Conservation (phyloP, 2,888 invertebrate genomes). For the Spialia ferax region DNA sequence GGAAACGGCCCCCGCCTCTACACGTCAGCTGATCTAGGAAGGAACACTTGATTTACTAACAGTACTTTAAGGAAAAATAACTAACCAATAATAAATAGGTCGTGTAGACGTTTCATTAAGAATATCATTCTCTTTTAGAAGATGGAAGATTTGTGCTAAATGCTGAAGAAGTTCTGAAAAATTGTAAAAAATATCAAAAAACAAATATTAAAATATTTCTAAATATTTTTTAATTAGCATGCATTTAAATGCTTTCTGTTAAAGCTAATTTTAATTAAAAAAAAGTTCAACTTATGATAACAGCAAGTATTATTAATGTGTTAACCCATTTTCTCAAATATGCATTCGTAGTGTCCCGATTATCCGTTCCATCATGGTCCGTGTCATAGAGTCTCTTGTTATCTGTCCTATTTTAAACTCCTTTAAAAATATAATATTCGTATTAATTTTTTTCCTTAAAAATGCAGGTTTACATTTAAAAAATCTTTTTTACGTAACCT, state of each 20-base stretch:
- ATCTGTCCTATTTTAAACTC: not conserved
- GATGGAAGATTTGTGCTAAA: no score
- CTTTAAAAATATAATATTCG: not conserved
- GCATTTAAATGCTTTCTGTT: not conserved
- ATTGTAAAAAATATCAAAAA: no score
- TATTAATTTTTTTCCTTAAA: not conserved
- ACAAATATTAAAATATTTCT: not conserved
- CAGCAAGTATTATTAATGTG: not conserved
- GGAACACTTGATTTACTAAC: not conserved
- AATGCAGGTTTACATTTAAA: not conserved
- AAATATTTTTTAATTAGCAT: not conserved
- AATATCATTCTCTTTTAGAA: no score
- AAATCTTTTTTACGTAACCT: not conserved
- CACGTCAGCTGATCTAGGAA: not conserved
- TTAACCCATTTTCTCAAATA: not conserved
- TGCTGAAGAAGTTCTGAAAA: not conserved
- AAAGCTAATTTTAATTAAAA: not conserved
- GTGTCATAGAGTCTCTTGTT: constrained; percentile 7
- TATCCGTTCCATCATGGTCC: not conserved
- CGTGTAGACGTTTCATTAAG: not conserved
- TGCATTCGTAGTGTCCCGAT: not conserved
- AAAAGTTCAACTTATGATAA: not conserved
- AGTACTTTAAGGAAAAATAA: not conserved
- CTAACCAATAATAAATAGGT: not conserved
- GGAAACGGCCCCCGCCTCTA: constrained; percentile 28